Conservation (phyloP, 2,113 vertebrate genomes). For the Phaetusa simplex region DNA sequence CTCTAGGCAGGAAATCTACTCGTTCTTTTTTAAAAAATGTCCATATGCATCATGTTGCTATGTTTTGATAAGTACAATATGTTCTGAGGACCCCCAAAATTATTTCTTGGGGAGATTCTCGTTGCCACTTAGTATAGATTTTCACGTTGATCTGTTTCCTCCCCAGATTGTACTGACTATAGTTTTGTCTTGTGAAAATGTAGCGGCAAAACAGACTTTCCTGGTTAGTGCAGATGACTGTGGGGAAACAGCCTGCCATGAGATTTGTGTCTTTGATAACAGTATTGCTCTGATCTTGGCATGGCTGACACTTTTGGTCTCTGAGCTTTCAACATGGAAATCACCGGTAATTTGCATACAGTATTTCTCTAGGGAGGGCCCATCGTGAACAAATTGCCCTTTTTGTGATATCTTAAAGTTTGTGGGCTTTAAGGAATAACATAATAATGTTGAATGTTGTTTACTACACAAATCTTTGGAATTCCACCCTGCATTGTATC, state of each 20-base stretch:
- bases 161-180: background rate
- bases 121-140: background rate
- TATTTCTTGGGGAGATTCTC: background rate
- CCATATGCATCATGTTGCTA: background rate
- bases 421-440: background rate
- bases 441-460: background rate
- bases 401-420: background rate
- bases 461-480: background rate
- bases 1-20: background rate
- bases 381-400: background rate
- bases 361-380: background rate
- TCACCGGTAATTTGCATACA: background rate
- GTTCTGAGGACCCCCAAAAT: background rate
- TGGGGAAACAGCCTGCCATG: background rate
- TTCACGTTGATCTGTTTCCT: background rate
- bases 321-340: background rate
- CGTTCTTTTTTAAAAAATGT: rapidly evolving
- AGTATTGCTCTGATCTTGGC: background rate
- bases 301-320: background rate
- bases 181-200: background rate
- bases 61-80: background rate
- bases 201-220: background rate
- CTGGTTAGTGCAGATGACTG: background rate
- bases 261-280: background rate
- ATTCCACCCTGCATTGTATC: background rate